phyloP scores from a whole-genome alignment of 2,888 invertebrate genomes.

The Scaptomyza polygonia region DNA sequence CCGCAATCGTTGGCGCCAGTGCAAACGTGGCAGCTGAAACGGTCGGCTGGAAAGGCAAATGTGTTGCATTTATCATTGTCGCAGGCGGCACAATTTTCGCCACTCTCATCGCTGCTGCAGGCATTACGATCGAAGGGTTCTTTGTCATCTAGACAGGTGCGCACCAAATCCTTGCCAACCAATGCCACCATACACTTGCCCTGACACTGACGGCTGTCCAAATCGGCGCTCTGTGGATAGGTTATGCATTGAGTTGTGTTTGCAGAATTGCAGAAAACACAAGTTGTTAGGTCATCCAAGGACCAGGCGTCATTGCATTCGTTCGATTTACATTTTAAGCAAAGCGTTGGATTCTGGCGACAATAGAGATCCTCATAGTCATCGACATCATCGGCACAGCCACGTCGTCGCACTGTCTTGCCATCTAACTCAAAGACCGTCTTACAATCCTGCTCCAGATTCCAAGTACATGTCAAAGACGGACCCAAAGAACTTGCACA shows the following conservation, averaged over 20 bases:
- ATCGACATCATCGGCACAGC: constrained; percentile 80
- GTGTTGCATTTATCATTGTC: constrained; percentile 64
- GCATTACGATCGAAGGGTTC: constrained; percentile 63
- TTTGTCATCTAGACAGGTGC: constrained; percentile 81
- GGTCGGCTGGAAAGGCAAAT: constrained; percentile 73
- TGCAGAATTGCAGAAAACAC: constrained; percentile 75
- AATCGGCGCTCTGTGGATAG: constrained; percentile 47
- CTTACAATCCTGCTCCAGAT: constrained; percentile 77
- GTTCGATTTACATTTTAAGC: constrained; percentile 81
- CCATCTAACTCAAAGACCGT: constrained; percentile 76
- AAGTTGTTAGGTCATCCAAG: constrained; percentile 59
- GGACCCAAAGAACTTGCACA: constrained; percentile 76
- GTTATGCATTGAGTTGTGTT: constrained; percentile 55
- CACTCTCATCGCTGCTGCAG: constrained; percentile 60
- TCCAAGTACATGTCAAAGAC: constrained; percentile 54
- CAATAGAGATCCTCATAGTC: constrained; percentile 79
- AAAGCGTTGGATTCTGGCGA: constrained; percentile 65
- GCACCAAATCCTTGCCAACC: constrained; percentile 60
- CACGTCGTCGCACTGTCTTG: constrained; percentile 68
- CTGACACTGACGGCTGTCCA: constrained; percentile 70
- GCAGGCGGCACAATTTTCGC: constrained; percentile 55
- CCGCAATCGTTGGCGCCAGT: constrained; percentile 48
- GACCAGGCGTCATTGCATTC: constrained; percentile 81
- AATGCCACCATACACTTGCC: constrained; percentile 78
- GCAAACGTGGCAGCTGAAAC: constrained; percentile 77